Conservation (phyloP, 1,140 invertebrate species). For the Chelonus insularis region DNA sequence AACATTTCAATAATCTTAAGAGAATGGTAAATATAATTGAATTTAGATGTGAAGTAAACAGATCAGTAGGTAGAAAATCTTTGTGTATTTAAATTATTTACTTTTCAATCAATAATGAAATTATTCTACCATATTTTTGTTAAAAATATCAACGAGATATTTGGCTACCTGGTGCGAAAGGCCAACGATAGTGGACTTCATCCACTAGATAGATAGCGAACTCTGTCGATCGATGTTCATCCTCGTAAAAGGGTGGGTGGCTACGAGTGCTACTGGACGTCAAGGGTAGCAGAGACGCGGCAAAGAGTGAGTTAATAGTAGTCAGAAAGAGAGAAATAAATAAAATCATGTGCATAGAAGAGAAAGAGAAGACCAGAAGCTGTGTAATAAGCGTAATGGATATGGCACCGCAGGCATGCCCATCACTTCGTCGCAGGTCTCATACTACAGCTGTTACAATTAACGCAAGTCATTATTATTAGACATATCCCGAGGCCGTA, state of each 20-base stretch:
- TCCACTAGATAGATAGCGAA: conserved; percentile 1
- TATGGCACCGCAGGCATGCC: conserved; percentile 43
- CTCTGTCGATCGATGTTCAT: conserved; percentile 55
- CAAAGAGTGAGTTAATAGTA: neutral
- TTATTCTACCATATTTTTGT: too few relatives aligned
- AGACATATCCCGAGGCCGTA: neutral
- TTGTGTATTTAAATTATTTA: too few relatives aligned
- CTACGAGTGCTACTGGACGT: conserved; percentile 33
- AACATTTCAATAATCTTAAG: neutral
- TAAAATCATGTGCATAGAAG: neutral
- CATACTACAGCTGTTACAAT: conserved; percentile 10
- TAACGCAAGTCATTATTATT: conserved; percentile 9
- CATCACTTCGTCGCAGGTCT: conserved; percentile 1
- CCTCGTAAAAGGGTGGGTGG: conserved; percentile 56
- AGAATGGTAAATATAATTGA: neutral
- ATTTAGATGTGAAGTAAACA: neutral
- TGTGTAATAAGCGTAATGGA: conserved; percentile 56
- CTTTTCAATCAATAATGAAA: too few relatives aligned
- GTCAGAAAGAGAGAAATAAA: neutral
- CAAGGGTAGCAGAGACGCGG: conserved; percentile 39
- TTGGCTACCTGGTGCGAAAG: conserved; percentile 18
- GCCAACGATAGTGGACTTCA: conserved; percentile 3
- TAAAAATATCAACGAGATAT: conserved; percentile 3
- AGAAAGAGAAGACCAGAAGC: conserved; percentile 21
- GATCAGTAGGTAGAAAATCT: too few relatives aligned